Evolutionary conservation across 2,113 vertebrate species (phyloP), one percentile per base, ranked within the genome.

Genomic region (Bos javanicus): DNA sequence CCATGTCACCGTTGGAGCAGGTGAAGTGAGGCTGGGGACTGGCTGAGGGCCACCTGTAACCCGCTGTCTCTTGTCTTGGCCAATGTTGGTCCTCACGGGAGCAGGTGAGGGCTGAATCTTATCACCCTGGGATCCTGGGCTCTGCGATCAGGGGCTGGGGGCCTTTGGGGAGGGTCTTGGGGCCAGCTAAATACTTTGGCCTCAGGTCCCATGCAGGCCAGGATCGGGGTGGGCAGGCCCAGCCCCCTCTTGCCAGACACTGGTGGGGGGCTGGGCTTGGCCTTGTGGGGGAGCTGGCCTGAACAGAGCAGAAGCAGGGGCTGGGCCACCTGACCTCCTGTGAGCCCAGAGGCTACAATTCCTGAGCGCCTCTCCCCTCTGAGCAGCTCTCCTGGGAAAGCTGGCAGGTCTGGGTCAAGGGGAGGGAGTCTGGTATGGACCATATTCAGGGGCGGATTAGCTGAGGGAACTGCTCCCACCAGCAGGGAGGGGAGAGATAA

Each of bases 401-500:
- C 59, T 3, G 2, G 39, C 95, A 93, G 97, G 95, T 97, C 97
- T 97, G 97, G 89, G 95, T 95, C 93, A 93, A 97, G 96, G 96
- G 98, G 98, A 96, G 98, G 97, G 93, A 90, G 96, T 93, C 91
- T 98, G 89, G 71, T 85, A 52, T 87, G 97, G 98, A 97, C 98
- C 96, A 98, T 98, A 98, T 98, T 98, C 96, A 98, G 97, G 97
- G 97, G 33, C 78, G 97, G 98, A 98, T 98, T 98, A 98, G 95
- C 97, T 39, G 85, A 95, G 94, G 91, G 87, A 93, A 91, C 91
- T 98, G 97, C 98, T 98, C 98, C 97, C 98, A 98, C 98, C 98
- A 98, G 98, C 98, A 97, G 98, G 98, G 98, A 98, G 96, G 98
- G 98, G 94, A 98, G 97, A 97, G 94, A 98, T 92, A 98, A 98